Evolutionary conservation across 2,113 vertebrate species (phyloP).

Genomic region (Poeciliopsis turrubarensis): DNA sequence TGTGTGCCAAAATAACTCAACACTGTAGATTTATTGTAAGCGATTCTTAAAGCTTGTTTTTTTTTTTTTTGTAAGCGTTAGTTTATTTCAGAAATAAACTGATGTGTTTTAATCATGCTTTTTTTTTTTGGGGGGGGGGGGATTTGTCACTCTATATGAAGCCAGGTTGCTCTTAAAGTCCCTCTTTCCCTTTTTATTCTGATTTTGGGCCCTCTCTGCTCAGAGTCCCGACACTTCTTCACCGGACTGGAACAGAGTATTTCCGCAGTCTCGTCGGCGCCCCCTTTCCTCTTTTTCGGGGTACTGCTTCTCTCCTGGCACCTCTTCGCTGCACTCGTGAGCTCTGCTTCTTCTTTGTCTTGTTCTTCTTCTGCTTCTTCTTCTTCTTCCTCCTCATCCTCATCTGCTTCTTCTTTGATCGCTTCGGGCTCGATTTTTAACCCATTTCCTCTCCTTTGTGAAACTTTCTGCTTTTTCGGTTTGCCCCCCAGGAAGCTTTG

Average conservation of each 20-base stretch:
- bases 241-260: background rate
- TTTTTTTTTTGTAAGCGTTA: too few species aligned
- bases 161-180: background rate
- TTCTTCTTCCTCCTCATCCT: background rate
- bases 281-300: background rate
- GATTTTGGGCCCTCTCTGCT: background rate
- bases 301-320: background rate
- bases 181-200: background rate
- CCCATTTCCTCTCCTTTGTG: background rate
- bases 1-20: background rate
- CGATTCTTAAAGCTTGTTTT: background rate
- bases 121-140: background rate
- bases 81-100: slow-evolving; percentile 10
- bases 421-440: background rate
- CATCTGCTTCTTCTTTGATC: background rate
- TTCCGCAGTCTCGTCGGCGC: background rate
- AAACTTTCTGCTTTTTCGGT: background rate
- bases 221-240: background rate
- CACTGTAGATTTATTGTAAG: background rate
- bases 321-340: background rate
- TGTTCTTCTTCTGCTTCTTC: too few species aligned
- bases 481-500: background rate
- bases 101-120: background rate
- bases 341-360: background rate
- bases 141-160: background rate